Evolutionary conservation across 2,888 invertebrate genomes (phyloP).

Genomic region (Rhingia rostrata): DNA sequence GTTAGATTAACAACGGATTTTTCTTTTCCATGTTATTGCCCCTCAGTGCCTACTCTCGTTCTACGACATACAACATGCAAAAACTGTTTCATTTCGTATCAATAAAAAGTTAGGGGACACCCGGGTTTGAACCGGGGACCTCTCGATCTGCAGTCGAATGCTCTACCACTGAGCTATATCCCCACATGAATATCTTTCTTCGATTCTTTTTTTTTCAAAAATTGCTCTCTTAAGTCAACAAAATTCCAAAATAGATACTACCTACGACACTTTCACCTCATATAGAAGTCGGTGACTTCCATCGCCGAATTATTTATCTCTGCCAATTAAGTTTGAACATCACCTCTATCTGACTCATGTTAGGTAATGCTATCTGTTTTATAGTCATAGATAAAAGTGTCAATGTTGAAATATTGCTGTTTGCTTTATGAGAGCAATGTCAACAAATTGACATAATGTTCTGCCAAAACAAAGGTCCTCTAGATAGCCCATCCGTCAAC

Average conservation of each 20-base stretch:
- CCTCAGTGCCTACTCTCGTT: too few relatives aligned
- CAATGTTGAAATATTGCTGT: too few relatives aligned
- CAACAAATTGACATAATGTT: too few relatives aligned
- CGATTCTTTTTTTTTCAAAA: background rate
- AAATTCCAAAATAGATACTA: background rate
- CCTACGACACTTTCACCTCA: background rate
- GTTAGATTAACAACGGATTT: too few relatives aligned
- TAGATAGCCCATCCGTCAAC: too few relatives aligned
- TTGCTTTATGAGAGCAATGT: too few relatives aligned
- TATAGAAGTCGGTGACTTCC: background rate
- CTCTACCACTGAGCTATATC: conserved; percentile 78
- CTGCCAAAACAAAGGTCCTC: too few relatives aligned
- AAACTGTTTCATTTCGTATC: too few relatives aligned
- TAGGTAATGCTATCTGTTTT: background rate
- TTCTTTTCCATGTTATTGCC: too few relatives aligned
- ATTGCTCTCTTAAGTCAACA: background rate
- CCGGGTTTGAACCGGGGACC: conserved; percentile 78
- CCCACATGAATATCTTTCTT: conserved; percentile 40
- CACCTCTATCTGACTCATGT: background rate
- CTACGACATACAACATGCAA: too few relatives aligned
- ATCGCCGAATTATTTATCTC: background rate
- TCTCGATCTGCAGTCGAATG: conserved; percentile 78
- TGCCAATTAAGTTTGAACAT: background rate
- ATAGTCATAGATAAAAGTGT: too few relatives aligned
- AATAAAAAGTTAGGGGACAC: conserved; percentile 73